Evolutionary conservation across 1,140 invertebrate species (phyloP).

Genomic region (Halesus radiatus): DNA sequence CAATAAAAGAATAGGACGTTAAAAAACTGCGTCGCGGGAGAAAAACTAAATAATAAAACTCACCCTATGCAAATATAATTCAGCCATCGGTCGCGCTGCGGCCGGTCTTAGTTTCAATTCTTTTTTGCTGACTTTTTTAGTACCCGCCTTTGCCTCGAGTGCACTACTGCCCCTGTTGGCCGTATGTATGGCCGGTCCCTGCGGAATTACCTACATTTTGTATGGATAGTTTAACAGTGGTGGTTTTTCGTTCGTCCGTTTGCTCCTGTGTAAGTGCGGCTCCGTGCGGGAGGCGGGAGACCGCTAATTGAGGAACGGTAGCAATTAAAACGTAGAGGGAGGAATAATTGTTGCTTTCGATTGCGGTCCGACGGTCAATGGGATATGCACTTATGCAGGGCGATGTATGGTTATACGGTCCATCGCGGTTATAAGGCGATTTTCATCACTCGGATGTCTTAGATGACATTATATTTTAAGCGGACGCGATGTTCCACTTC

Average conservation of each 20-base stretch:
- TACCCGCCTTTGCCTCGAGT: neutral
- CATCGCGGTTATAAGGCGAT: neutral
- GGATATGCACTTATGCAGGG: neutral
- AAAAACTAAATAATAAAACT: conserved; percentile 34
- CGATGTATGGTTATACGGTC: neutral
- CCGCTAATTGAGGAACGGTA: conserved; percentile 53
- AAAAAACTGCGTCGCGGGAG: conserved; percentile 3
- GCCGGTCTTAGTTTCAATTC: conserved; percentile 27
- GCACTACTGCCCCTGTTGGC: neutral
- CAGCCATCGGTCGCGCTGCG: conserved; percentile 20
- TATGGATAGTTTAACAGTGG: neutral
- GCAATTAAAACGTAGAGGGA: conserved; percentile 47
- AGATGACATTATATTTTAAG: no score
- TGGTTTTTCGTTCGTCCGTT: no score
- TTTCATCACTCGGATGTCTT: neutral
- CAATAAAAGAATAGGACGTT: neutral
- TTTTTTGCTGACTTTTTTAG: conserved; percentile 1
- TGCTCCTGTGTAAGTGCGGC: no score
- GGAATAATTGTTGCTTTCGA: conserved; percentile 47
- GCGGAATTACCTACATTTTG: neutral
- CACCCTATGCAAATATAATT: conserved; percentile 43
- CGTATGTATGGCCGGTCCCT: neutral
- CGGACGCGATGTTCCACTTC: no score
- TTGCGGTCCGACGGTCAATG: conserved; percentile 1
- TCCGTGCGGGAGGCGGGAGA: conserved; percentile 17